phyloP scores from a whole-genome alignment of 2,113 vertebrate genomes.

The Charina bottae region DNA sequence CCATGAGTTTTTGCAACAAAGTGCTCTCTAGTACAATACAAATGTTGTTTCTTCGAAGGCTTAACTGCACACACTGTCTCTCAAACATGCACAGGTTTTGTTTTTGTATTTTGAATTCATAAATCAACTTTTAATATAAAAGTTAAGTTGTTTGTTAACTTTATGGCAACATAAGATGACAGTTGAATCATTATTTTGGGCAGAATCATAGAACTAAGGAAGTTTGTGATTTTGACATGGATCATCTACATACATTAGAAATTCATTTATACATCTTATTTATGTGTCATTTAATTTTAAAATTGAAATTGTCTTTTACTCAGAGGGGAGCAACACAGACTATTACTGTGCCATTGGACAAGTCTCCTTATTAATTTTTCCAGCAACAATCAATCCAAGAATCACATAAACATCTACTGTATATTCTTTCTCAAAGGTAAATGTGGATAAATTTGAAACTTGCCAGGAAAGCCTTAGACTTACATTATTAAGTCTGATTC shows the following conservation, averaged over 20 bases:
- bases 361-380: neutral
- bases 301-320: neutral
- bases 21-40: neutral
- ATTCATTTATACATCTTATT: neutral
- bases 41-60: constrained; percentile 3
- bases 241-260: neutral
- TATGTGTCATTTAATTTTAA: neutral
- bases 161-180: neutral
- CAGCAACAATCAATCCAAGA: neutral
- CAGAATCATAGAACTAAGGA: constrained; percentile 4
- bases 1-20: constrained; percentile 16
- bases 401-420: neutral
- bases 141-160: neutral
- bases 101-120: neutral
- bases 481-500: neutral
- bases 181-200: neutral
- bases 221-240: neutral
- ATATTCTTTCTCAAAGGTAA: neutral
- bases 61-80: neutral
- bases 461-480: neutral
- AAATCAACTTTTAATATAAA: neutral
- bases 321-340: neutral
- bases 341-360: neutral
- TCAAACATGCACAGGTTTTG: neutral
- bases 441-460: neutral